Evolutionary conservation across 2,797 vertebrate genomes (phyloP).

Genomic region (Anas georgica): DNA sequence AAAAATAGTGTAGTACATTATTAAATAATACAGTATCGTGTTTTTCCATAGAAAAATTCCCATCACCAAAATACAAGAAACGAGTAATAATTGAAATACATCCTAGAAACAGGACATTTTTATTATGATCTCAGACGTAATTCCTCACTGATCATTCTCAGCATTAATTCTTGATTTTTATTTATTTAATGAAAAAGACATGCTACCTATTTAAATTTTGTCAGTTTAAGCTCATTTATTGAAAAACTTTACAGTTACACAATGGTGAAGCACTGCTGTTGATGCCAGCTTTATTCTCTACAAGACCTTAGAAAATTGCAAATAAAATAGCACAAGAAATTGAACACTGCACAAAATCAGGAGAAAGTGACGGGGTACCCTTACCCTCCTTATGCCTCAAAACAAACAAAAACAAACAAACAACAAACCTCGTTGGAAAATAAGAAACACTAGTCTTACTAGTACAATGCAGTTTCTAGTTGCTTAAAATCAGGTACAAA

Average conservation of each 20-base stretch:
- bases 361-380: not conserved
- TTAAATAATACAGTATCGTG: not conserved
- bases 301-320: not conserved
- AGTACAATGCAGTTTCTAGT: not conserved
- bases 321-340: not conserved
- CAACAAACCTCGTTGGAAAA: not conserved
- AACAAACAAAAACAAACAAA: not conserved
- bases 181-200: not conserved
- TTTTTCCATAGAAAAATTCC: not conserved
- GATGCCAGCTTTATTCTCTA: not conserved
- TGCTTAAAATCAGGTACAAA: not conserved
- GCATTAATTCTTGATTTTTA: not conserved
- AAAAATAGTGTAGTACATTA: not conserved
- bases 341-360: not conserved
- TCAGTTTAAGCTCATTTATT: not conserved
- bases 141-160: not conserved
- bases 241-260: not conserved
- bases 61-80: not conserved
- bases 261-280: not conserved
- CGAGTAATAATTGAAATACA: not conserved
- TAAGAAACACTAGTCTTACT: not conserved
- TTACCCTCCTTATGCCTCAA: not conserved
- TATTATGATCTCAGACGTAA: not conserved
- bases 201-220: not conserved
- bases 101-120: not conserved